Conservation (phyloP, 2,888 invertebrate genomes). For the Drosophila lacicola region DNA sequence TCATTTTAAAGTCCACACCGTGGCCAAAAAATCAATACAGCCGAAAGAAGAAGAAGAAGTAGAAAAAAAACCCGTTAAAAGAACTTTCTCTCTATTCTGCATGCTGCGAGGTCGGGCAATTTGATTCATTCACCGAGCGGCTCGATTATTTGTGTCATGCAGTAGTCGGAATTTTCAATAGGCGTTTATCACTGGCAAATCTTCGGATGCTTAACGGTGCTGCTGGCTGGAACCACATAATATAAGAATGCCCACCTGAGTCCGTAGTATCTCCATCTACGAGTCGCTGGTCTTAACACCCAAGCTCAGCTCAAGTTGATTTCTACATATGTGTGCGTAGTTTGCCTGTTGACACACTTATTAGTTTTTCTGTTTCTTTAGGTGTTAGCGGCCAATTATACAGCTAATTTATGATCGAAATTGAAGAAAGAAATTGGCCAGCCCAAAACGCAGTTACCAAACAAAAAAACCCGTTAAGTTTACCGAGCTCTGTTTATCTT, state of each 20-base stretch:
- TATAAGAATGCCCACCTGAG: too few species aligned
- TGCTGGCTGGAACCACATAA: too few species aligned
- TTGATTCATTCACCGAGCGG: slow-evolving; percentile 37
- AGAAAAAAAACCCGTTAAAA: slow-evolving; percentile 30
- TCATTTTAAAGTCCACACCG: slow-evolving; percentile 34
- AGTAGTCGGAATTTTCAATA: slow-evolving; percentile 46
- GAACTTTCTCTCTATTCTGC: slow-evolving; percentile 75
- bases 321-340: background rate
- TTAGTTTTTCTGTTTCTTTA: slow-evolving; percentile 47
- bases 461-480: slow-evolving; percentile 32
- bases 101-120: slow-evolving; percentile 56
- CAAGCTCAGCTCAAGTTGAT: slow-evolving; percentile 11
- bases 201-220: slow-evolving; percentile 25
- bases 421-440: slow-evolving; percentile 49
- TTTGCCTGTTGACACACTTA: slow-evolving; percentile 47
- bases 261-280: too few species aligned
- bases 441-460: slow-evolving; percentile 29
- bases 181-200: slow-evolving; percentile 46
- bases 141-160: slow-evolving; percentile 46
- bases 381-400: slow-evolving; percentile 62
- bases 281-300: background rate
- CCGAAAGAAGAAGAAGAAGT: slow-evolving; percentile 4
- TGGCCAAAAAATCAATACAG: slow-evolving; percentile 41
- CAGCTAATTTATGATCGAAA: slow-evolving; percentile 57
- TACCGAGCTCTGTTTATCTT: slow-evolving; percentile 42